phyloP scores from a whole-genome alignment of 2,113 vertebrate species.

The Pavo muticus region DNA sequence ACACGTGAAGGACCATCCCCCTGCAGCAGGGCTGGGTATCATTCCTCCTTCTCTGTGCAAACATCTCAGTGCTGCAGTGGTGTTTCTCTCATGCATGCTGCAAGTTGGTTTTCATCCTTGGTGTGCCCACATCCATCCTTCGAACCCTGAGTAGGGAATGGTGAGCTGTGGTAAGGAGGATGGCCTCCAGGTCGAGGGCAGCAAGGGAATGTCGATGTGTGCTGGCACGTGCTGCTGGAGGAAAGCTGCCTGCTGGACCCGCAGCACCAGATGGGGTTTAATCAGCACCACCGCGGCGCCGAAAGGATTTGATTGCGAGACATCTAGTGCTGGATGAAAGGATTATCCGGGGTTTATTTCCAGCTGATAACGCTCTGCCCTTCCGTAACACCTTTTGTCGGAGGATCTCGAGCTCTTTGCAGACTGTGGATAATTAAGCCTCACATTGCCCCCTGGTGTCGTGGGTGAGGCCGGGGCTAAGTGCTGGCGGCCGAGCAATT shows the following conservation, averaged over 20 bases:
- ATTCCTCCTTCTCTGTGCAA: not conserved
- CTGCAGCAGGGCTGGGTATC: too few species aligned
- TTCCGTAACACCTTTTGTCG: conserved; percentile 63
- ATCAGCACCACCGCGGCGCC: not conserved
- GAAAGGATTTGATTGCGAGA: conserved; percentile 50
- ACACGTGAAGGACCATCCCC: rapidly evolving
- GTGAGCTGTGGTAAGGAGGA: rapidly evolving
- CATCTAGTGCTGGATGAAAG: conserved; percentile 64
- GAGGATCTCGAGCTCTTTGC: conserved; percentile 47
- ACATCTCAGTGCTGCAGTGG: rapidly evolving
- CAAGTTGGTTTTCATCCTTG: not conserved
- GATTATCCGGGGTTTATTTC: conserved; percentile 73
- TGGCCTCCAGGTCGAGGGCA: not conserved
- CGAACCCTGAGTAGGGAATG: not conserved
- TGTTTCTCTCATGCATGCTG: rapidly evolving
- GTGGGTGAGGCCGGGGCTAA: conserved; percentile 10
- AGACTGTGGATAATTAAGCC: conserved; percentile 57
- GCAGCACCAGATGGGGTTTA: conserved; percentile 59
- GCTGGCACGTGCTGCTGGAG: not conserved
- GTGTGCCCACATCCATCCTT: rapidly evolving
- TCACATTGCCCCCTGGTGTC: conserved; percentile 36
- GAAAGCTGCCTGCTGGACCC: not conserved
- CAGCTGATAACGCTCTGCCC: conserved; percentile 65
- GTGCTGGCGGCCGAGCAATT: not conserved
- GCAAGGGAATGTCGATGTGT: rapidly evolving